Conservation (phyloP, 2,888 invertebrate species). For the Watsonalla binaria region DNA sequence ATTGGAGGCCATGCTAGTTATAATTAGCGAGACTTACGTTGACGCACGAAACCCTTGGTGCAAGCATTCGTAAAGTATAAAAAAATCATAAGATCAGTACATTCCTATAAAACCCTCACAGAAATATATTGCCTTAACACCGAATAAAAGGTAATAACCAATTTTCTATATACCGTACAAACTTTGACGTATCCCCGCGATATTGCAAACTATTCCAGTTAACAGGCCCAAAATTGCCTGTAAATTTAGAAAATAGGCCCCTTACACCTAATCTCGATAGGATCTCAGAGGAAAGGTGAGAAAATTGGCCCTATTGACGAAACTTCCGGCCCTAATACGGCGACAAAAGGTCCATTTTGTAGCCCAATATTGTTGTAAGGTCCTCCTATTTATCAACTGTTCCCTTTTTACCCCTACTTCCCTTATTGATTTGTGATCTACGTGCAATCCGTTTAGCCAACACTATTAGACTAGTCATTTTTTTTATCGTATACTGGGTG, state of each 20-base stretch:
- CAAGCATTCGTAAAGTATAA: too few relatives aligned
- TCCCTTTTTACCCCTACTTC: slow-evolving; percentile 33
- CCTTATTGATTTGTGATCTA: slow-evolving; percentile 29
- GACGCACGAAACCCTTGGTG: too few relatives aligned
- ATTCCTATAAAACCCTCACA: too few relatives aligned
- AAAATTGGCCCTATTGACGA: slow-evolving; percentile 44
- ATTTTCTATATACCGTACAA: too few relatives aligned
- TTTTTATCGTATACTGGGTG: too few relatives aligned
- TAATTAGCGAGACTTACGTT: too few relatives aligned
- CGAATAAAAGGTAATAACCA: too few relatives aligned
- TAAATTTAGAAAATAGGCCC: slow-evolving; percentile 43
- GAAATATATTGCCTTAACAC: too few relatives aligned
- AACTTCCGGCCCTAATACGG: slow-evolving; percentile 40
- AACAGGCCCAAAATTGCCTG: slow-evolving; percentile 32
- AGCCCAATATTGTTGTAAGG: slow-evolving; percentile 53
- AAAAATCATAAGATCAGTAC: too few relatives aligned
- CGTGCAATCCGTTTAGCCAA: slow-evolving; percentile 17
- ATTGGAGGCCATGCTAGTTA: too few relatives aligned
- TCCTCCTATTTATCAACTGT: slow-evolving; percentile 49
- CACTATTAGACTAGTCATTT: slow-evolving; percentile 5
- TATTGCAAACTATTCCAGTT: slow-evolving; percentile 17
- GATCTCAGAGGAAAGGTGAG: slow-evolving; percentile 32
- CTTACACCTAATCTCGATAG: slow-evolving; percentile 37
- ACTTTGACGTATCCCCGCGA: too few relatives aligned
- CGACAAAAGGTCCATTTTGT: slow-evolving; percentile 53